phyloP scores from a whole-genome alignment of 2,113 vertebrate genomes.

The Eubucco bourcierii region DNA sequence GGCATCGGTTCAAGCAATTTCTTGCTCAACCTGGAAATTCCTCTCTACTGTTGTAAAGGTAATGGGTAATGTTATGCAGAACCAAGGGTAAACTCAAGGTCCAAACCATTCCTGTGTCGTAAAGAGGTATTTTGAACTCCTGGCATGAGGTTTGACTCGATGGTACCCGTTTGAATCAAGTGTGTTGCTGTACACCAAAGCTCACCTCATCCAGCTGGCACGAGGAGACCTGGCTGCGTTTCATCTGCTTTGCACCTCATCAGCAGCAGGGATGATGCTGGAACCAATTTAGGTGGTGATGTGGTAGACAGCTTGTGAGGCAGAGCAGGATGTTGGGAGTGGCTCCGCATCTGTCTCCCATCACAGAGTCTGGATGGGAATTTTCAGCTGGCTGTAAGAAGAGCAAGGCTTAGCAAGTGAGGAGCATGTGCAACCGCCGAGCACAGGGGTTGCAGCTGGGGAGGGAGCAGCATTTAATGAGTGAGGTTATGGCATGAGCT shows the following conservation, averaged over 20 bases:
- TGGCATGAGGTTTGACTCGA: neutral
- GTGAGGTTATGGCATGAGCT: neutral
- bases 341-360: conserved; percentile 45
- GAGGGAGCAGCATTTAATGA: neutral
- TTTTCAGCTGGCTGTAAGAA: neutral
- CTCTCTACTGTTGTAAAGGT: neutral
- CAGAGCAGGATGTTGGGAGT: conserved; percentile 58
- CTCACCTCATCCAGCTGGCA: conserved; percentile 65
- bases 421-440: neutral
- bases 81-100: neutral
- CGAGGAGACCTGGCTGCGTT: neutral
- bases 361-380: neutral
- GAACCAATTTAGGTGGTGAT: conserved; percentile 58
- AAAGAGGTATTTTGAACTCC: conserved; percentile 27
- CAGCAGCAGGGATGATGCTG: conserved; percentile 42
- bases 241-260: conserved; percentile 39
- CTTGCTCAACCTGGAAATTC: conserved; percentile 35
- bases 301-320: conserved; percentile 51
- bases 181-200: neutral
- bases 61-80: neutral
- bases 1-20: neutral
- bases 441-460: neutral
- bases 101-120: neutral
- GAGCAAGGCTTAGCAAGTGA: neutral
- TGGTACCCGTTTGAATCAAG: neutral